Conservation (phyloP, 1,140 invertebrate genomes). For the Drosophila ambigua region DNA sequence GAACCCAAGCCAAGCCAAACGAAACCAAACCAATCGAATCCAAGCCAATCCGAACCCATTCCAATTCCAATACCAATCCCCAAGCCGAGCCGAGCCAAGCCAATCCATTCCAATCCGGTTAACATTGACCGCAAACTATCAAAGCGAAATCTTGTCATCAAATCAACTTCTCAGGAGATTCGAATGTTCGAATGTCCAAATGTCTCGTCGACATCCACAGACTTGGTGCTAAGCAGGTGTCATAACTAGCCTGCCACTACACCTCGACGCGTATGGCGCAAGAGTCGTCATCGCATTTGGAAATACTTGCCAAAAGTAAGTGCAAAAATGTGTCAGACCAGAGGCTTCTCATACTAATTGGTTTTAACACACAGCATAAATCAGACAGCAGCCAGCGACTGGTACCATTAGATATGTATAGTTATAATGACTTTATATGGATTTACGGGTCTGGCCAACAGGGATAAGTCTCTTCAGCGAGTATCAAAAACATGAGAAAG, state of each 20-base stretch:
- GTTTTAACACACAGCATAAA: slow-evolving; percentile 24
- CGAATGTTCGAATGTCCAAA: slow-evolving; percentile 4
- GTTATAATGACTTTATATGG: too few species aligned
- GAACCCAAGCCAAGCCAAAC: too few species aligned
- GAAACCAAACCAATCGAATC: neutral
- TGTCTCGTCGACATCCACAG: neutral
- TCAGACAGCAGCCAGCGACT: neutral
- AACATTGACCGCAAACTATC: slow-evolving; percentile 79
- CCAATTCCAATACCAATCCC: slow-evolving; percentile 23
- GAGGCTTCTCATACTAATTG: slow-evolving; percentile 29
- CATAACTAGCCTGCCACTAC: slow-evolving; percentile 53
- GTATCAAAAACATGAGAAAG: too few species aligned
- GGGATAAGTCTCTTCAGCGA: too few species aligned
- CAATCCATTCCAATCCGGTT: slow-evolving; percentile 44
- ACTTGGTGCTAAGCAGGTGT: slow-evolving; percentile 42
- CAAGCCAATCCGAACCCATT: slow-evolving; percentile 26
- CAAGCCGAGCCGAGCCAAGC: slow-evolving; percentile 48
- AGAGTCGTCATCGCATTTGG: slow-evolving; percentile 31
- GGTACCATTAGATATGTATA: too few species aligned
- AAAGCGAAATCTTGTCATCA: slow-evolving; percentile 36
- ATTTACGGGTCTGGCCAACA: too few species aligned
- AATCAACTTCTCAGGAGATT: slow-evolving; percentile 15
- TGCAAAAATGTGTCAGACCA: slow-evolving; percentile 28
- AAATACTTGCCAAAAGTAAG: slow-evolving; percentile 33
- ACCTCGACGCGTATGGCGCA: slow-evolving; percentile 27